phyloP scores from a whole-genome alignment of 2,797 vertebrate genomes.

The Sebastiscus albofasciatus region DNA sequence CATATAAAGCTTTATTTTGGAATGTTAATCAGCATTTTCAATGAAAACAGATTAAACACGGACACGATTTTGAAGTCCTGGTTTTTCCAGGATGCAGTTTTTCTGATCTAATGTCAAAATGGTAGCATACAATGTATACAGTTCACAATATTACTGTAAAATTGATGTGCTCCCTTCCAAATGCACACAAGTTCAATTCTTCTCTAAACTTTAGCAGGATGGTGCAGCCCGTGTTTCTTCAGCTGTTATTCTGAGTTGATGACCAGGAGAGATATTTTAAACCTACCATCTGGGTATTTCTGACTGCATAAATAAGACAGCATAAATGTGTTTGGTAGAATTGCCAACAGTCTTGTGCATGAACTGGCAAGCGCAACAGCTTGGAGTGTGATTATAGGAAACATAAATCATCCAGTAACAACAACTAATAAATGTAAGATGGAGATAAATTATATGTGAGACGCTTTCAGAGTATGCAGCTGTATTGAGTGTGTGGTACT shows the following conservation, averaged over 20 bases:
- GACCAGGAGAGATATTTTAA: background rate
- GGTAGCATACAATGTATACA: background rate
- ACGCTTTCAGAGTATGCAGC: background rate
- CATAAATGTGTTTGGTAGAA: background rate
- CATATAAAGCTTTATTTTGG: background rate
- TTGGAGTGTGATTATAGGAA: background rate
- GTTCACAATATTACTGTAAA: background rate
- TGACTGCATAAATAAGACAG: background rate
- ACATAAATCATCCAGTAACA: background rate
- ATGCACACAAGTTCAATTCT: background rate
- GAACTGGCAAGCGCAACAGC: background rate
- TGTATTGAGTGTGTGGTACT: constrained; percentile 63
- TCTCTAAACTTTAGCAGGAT: background rate
- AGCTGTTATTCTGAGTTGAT: background rate
- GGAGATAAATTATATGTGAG: background rate
- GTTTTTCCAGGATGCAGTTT: background rate
- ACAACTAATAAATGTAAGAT: background rate
- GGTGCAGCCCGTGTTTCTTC: background rate
- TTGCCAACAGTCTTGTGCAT: background rate
- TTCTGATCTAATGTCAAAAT: background rate
- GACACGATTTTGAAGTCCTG: background rate
- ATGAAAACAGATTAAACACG: background rate
- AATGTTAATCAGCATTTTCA: background rate
- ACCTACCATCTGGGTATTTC: background rate
- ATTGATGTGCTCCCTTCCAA: background rate